A percentile compares a stretch with the other conserved stretches of the same genome.
phyloP scores from a whole-genome alignment of 2,888 invertebrate genomes.

The Melanostoma scalare region DNA sequence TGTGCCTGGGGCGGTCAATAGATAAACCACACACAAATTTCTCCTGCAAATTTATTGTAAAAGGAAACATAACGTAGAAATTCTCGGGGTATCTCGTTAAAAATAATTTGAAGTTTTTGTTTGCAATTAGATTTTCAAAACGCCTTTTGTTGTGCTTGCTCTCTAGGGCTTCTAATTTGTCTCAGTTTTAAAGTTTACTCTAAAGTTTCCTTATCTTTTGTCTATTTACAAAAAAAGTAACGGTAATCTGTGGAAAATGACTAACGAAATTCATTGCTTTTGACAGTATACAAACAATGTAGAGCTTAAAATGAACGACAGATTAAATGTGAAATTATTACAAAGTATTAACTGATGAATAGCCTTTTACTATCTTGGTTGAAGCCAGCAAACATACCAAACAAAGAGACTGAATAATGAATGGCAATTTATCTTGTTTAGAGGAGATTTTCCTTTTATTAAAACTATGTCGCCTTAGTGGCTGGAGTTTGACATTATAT shows the following conservation, averaged over 20 bases:
- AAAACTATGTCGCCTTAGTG: constrained; percentile 12
- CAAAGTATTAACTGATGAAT: constrained; percentile 53
- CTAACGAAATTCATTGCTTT: constrained; percentile 17
- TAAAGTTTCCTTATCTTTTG: too few relatives aligned
- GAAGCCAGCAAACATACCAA: constrained; percentile 23
- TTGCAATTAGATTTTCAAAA: too few relatives aligned
- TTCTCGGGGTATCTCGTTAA: too few relatives aligned
- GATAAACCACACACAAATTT: too few relatives aligned
- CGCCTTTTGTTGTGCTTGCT: too few relatives aligned
- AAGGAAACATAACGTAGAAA: too few relatives aligned
- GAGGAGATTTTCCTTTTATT: constrained; percentile 15
- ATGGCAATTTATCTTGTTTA: constrained; percentile 40
- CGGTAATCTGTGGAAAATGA: background rate
- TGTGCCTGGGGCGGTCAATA: too few relatives aligned
- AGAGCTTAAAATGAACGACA: constrained; percentile 31
- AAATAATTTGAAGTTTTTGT: too few relatives aligned
- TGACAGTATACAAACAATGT: constrained; percentile 24
- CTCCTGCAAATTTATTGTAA: too few relatives aligned
- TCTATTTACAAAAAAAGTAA: too few relatives aligned
- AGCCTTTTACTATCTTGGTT: constrained; percentile 5
- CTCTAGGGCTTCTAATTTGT: too few relatives aligned
- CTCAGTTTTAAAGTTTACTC: too few relatives aligned
- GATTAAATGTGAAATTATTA: constrained; percentile 51
- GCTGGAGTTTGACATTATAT: background rate
- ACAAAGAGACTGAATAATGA: background rate